Percentiles rank a stretch among this genome's conserved stretches.
phyloP scores from a whole-genome alignment of 2,113 vertebrate species.

The Ibidorhyncha struthersii region DNA sequence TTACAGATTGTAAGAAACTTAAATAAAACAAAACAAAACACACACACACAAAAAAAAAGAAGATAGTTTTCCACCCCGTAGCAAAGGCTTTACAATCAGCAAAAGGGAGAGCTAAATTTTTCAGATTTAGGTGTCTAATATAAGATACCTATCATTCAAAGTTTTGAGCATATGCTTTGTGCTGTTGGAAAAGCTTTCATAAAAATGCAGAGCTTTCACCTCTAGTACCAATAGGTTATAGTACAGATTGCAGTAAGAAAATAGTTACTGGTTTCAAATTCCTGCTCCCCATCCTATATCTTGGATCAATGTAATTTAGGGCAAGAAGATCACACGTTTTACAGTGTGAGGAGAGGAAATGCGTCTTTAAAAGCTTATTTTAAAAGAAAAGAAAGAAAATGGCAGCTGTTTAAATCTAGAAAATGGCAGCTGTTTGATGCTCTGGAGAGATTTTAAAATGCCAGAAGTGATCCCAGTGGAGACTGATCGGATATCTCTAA shows the following conservation, averaged over 20 bases:
- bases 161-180: not conserved
- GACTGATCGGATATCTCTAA: conserved; percentile 37
- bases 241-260: not conserved
- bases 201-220: not conserved
- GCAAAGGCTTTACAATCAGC: not conserved
- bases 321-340: not conserved
- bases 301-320: conserved; percentile 18
- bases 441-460: conserved; percentile 48
- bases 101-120: not conserved
- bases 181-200: not conserved
- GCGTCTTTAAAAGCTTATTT: conserved; percentile 24
- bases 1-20: not conserved
- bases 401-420: conserved; percentile 58
- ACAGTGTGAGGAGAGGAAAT: conserved; percentile 10
- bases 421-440: conserved; percentile 61
- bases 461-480: conserved; percentile 44
- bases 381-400: conserved; percentile 44
- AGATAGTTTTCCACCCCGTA: not conserved
- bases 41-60: not conserved
- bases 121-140: not conserved
- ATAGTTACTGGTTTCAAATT: not conserved
- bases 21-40: not conserved
- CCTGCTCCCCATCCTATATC: not conserved
- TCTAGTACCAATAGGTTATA: not conserved
- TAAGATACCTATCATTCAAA: not conserved